Evolutionary conservation across 2,113 vertebrate genomes (phyloP).

Genomic region (Rhinoptilus africanus): DNA sequence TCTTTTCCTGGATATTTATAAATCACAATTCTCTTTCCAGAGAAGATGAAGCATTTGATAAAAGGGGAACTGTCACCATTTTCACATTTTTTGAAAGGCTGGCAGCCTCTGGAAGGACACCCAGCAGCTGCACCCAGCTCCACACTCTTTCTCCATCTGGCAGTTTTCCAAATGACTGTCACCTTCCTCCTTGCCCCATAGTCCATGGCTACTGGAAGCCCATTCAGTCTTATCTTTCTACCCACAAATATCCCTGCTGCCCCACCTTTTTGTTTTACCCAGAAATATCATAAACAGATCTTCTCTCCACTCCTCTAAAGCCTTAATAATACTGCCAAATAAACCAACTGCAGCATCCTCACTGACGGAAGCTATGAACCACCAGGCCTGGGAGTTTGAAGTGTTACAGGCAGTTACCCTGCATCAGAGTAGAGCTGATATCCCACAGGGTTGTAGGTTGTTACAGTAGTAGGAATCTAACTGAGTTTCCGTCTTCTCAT

Average conservation of each 20-base stretch:
- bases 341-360: not conserved
- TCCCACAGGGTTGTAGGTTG: rapidly evolving
- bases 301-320: not conserved
- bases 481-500: not conserved
- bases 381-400: not conserved
- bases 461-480: not conserved
- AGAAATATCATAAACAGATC: not conserved
- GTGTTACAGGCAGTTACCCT: not conserved
- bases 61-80: not conserved
- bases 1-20: not conserved
- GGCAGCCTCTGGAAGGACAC: not conserved
- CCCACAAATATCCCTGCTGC: not conserved
- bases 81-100: not conserved
- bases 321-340: not conserved
- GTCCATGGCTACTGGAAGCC: not conserved
- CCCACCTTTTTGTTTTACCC: not conserved
- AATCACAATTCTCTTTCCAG: not conserved
- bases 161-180: not conserved
- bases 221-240: not conserved
- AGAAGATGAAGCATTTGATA: not conserved
- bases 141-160: not conserved
- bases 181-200: not conserved
- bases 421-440: not conserved
- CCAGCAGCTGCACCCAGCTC: not conserved
- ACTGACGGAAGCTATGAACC: not conserved